phyloP scores from a whole-genome alignment of 2,888 invertebrate species.

The Agrotis segetum region DNA sequence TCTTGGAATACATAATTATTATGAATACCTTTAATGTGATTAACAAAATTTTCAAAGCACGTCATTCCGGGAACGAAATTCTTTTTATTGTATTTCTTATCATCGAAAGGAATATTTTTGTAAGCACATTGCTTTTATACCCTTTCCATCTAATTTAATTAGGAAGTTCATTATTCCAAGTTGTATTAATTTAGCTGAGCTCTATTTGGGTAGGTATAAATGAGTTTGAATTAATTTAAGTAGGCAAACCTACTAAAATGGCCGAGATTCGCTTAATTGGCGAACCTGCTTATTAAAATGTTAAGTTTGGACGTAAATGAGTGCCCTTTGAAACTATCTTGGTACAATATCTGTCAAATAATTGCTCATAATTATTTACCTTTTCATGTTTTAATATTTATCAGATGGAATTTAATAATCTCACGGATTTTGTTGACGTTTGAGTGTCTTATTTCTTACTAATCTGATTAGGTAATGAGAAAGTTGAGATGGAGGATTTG shows the following conservation, averaged over 20 bases:
- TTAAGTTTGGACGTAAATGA: neutral
- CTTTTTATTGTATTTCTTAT: slow-evolving; percentile 37
- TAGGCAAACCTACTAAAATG: neutral
- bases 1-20: slow-evolving; percentile 31
- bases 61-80: slow-evolving; percentile 13
- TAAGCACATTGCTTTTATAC: neutral
- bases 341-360: neutral
- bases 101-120: slow-evolving; percentile 42
- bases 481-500: too few relatives aligned
- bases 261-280: slow-evolving; percentile 20
- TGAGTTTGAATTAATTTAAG: slow-evolving; percentile 25
- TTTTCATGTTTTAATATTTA: neutral
- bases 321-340: neutral
- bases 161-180: slow-evolving; percentile 33
- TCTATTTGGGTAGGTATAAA: slow-evolving; percentile 24
- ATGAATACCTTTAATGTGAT: slow-evolving; percentile 49
- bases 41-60: slow-evolving; percentile 53
- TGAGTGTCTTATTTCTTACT: too few relatives aligned
- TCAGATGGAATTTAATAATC: too few relatives aligned
- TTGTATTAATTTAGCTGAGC: slow-evolving; percentile 27
- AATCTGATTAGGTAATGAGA: too few relatives aligned
- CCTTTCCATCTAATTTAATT: slow-evolving; percentile 27
- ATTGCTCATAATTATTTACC: neutral
- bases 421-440: too few relatives aligned
- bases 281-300: neutral